Evolutionary conservation across 2,797 vertebrate genomes (phyloP).

Genomic region (Limnodromus scolopaceus): DNA sequence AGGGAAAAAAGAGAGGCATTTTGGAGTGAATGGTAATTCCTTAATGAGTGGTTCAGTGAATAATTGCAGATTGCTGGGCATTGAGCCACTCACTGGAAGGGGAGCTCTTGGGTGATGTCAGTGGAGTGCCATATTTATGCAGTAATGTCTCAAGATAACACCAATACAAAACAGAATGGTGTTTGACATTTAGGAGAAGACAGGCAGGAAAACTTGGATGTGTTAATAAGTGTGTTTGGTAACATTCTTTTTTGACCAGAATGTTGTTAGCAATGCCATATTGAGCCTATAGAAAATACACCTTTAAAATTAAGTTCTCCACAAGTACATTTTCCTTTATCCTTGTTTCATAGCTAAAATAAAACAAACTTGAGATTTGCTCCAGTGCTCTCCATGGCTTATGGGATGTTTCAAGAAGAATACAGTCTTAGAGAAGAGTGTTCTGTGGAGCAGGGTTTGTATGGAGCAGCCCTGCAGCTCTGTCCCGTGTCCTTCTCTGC

Average conservation of each 20-base stretch:
- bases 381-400: neutral
- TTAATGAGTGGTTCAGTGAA: conserved; percentile 15
- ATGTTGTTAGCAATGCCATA: conserved; percentile 24
- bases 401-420: neutral
- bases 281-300: conserved; percentile 8
- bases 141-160: conserved; percentile 48
- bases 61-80: conserved; percentile 30
- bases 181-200: conserved; percentile 17
- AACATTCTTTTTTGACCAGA: conserved; percentile 42
- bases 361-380: neutral
- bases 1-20: neutral
- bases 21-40: neutral
- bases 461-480: neutral
- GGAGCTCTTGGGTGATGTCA: conserved; percentile 17
- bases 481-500: neutral
- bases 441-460: neutral
- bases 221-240: conserved; percentile 42
- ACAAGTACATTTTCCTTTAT: neutral
- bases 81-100: conserved; percentile 28
- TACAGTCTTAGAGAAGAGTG: neutral
- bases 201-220: conserved; percentile 21
- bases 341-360: neutral
- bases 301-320: neutral
- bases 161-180: conserved; percentile 47
- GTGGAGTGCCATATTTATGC: conserved; percentile 38